phyloP scores from a whole-genome alignment of 2,113 vertebrate genomes.

The Microcebus griseorufus region DNA sequence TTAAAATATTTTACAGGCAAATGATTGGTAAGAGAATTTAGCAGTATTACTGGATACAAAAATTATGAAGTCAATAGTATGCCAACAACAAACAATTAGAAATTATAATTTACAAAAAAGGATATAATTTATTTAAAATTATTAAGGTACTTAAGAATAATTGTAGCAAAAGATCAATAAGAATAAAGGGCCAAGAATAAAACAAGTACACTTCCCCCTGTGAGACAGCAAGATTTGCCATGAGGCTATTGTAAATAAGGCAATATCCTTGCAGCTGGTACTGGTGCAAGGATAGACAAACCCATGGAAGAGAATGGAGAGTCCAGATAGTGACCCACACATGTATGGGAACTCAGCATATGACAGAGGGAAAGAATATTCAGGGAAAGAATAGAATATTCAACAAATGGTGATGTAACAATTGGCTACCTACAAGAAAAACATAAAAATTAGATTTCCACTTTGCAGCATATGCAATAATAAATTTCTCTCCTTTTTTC shows the following conservation, averaged over 20 bases:
- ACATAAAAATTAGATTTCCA: conserved; percentile 7
- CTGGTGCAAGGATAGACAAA: background rate
- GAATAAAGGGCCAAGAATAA: background rate
- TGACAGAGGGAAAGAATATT: background rate
- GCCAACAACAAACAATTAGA: background rate
- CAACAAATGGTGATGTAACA: background rate
- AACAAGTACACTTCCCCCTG: background rate
- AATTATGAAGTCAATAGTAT: background rate
- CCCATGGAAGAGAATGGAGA: background rate
- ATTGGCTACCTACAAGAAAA: background rate
- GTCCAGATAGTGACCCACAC: background rate
- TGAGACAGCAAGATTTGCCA: background rate
- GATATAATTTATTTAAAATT: background rate
- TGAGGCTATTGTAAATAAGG: background rate
- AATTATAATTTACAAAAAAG: background rate
- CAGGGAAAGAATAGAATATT: background rate
- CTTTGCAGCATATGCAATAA: background rate
- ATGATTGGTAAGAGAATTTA: background rate
- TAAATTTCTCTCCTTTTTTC: background rate
- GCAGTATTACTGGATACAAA: background rate
- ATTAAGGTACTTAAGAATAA: background rate
- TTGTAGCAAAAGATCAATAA: background rate
- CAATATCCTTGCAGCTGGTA: no score
- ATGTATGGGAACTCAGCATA: background rate
- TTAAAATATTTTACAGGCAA: background rate